phyloP scores from a whole-genome alignment of 2,888 invertebrate species.

The Lathronympha strigana region DNA sequence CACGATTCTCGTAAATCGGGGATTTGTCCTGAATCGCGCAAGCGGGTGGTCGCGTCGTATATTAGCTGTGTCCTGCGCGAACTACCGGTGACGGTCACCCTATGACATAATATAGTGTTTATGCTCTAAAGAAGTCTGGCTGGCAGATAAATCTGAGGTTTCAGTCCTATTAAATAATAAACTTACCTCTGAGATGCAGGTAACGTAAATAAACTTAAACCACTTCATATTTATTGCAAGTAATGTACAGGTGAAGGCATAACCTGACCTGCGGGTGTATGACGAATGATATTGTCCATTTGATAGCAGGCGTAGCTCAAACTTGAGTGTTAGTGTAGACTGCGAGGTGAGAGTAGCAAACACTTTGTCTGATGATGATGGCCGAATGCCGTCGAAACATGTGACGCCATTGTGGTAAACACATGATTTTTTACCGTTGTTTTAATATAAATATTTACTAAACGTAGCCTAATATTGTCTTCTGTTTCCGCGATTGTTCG shows the following conservation, averaged over 20 bases:
- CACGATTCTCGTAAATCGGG: slow-evolving; percentile 32
- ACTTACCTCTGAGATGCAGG: not conserved
- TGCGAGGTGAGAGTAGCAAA: too few relatives aligned
- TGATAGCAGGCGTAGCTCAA: too few relatives aligned
- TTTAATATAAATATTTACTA: too few relatives aligned
- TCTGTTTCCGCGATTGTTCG: too few relatives aligned
- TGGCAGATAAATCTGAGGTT: slow-evolving; percentile 22
- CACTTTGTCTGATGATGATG: too few relatives aligned
- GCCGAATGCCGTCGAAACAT: too few relatives aligned
- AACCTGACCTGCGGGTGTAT: too few relatives aligned
- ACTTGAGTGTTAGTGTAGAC: too few relatives aligned
- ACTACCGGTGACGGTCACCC: slow-evolving; percentile 35
- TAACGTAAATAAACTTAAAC: slow-evolving; percentile 4
- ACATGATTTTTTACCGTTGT: too few relatives aligned
- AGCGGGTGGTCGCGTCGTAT: slow-evolving; percentile 41
- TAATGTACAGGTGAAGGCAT: not conserved
- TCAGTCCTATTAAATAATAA: slow-evolving; percentile 13
- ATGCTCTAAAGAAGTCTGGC: slow-evolving; percentile 13
- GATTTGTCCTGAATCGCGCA: slow-evolving; percentile 35
- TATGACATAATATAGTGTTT: slow-evolving; percentile 18
- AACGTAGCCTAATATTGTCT: too few relatives aligned
- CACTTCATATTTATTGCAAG: slow-evolving; percentile 1
- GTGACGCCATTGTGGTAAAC: too few relatives aligned
- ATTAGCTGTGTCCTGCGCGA: slow-evolving; percentile 32
- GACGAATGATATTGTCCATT: too few relatives aligned